Evolutionary conservation across 1,140 invertebrate genomes (phyloP), one percentile per base, ranked within the genome.

Genomic region (Drosophila rufa): DNA sequence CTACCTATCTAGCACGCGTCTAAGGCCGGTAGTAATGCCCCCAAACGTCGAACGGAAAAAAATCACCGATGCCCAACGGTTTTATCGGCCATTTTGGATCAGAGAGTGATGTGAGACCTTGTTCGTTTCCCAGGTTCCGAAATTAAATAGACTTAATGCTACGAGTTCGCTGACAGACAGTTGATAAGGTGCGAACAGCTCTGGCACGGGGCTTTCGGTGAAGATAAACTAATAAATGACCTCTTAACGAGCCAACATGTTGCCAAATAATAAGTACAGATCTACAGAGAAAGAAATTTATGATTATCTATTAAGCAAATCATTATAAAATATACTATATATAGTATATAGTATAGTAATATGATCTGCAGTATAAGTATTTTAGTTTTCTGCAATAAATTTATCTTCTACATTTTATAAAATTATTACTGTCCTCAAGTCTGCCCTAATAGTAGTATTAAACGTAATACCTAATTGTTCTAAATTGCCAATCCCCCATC

Each of bases 31-130:
- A 19, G 59, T 43, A 65, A 65, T 43, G 25, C 50, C 45, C 25
- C 27, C 36, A 48, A 53, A 43, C 27, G 19, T 46, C 36, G 45
- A 33, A 60, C 40, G 40, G 25, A 56, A n/a, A 60, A 71, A 71
- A 74, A 60, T 51, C 70, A 74, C 53, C 70, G 53, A 73, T 59
- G 51, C 69, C 53, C 55, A 57, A 47, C 36, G 17, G 43, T 48
- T 71, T 50, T 73, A 73, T 73, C 67, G 71, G 6, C 17, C 36
- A 45, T 60, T 73, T 56, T 12, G 42, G 70, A 73, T 71, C 69
- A 43, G 19, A 40, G 27, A 61, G 56, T 9, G 11, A 30, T 33
- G 17, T 14, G 25, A 40, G 36, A 8, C 19, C 56, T 73, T 19
- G 36, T 15, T 71, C 43, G 50, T 27, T 69, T 48, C 27, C 25